Conservation (phyloP, 2,888 invertebrate species). For the Alviniconcha strummeri region DNA sequence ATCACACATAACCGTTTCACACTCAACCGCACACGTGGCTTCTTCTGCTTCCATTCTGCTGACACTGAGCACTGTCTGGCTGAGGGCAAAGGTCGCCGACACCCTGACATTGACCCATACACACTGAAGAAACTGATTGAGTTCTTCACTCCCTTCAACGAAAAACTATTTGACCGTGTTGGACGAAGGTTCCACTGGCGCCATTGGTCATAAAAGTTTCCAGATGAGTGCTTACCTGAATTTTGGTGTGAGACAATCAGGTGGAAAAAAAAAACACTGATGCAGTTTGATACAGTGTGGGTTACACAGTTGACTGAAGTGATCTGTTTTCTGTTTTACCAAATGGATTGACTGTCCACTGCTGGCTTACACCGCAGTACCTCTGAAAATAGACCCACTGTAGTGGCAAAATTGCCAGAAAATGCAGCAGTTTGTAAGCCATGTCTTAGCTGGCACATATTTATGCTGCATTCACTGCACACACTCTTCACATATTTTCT, state of each 20-base stretch:
- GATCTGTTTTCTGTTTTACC: background rate
- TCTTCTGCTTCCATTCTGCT: constrained; percentile 85
- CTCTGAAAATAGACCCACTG: too few relatives aligned
- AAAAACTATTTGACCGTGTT: constrained; percentile 82
- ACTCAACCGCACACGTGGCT: constrained; percentile 96
- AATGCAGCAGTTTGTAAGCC: too few relatives aligned
- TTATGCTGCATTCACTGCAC: too few relatives aligned
- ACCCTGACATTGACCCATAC: constrained; percentile 87
- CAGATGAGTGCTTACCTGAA: too few relatives aligned
- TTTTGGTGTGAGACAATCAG: background rate
- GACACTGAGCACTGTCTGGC: constrained; percentile 88
- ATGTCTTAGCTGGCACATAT: too few relatives aligned
- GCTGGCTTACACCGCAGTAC: too few relatives aligned
- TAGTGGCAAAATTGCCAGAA: too few relatives aligned
- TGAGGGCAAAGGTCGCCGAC: constrained; percentile 89
- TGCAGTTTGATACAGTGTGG: background rate
- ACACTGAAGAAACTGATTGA: constrained; percentile 68
- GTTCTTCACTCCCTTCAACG: constrained; percentile 59
- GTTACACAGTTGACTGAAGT: background rate
- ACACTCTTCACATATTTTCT: too few relatives aligned
- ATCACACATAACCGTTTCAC: constrained; percentile 85
- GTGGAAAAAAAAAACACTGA: background rate
- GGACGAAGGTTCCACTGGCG: constrained; percentile 93
- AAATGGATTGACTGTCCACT: background rate
- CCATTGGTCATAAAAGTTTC: background rate